phyloP scores from a whole-genome alignment of 2,797 vertebrate species.

The Cebuella pygmaea region DNA sequence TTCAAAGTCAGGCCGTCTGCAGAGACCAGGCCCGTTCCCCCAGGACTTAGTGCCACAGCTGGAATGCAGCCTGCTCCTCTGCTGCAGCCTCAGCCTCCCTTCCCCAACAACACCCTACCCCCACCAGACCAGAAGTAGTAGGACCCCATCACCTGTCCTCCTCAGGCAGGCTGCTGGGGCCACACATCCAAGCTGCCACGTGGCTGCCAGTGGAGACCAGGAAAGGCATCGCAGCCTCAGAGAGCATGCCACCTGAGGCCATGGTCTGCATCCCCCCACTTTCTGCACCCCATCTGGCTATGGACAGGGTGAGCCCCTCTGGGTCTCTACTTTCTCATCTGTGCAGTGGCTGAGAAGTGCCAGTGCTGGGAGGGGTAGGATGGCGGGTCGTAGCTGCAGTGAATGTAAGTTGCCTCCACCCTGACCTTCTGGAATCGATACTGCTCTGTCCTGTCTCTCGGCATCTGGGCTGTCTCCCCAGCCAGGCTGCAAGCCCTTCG shows the following conservation, averaged over 20 bases:
- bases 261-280: not conserved
- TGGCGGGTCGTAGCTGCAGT: accelerated
- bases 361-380: not conserved
- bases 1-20: constrained; percentile 74
- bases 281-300: not conserved
- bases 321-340: not conserved
- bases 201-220: not conserved
- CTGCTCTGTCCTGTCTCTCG: not conserved
- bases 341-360: not conserved
- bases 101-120: accelerated
- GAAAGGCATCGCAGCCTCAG: not conserved
- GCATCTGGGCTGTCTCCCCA: not conserved
- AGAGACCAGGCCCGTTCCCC: not conserved
- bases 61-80: not conserved
- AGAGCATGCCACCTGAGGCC: not conserved
- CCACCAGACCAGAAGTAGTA: not conserved
- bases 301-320: not conserved
- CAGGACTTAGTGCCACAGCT: not conserved
- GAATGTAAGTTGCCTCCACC: not conserved
- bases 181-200: not conserved
- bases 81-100: not conserved
- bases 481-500: not conserved
- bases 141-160: not conserved
- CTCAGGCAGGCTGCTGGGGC: not conserved
- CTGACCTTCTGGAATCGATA: not conserved